These are phyloP conservation scores for Pristionchus maxplancki DNA, from an alignment of 2,888 invertebrate species.

Conservation along the genomic window DNA sequence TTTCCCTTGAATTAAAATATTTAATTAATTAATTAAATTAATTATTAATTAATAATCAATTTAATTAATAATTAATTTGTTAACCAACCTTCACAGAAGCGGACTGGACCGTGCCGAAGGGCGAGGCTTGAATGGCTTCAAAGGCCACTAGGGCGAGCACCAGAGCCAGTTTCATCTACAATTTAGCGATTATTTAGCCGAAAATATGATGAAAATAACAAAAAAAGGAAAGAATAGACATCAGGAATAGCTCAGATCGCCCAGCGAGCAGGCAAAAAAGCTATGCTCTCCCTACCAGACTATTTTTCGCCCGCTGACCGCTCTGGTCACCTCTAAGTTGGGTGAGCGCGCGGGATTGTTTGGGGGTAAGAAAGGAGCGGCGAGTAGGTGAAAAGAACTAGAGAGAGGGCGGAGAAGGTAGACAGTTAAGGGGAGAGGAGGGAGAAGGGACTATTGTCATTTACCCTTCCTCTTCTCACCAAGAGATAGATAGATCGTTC, in stretches of 20 bases:
- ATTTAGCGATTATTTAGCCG: no score
- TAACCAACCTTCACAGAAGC: conserved; percentile 43
- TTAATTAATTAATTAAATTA: background rate
- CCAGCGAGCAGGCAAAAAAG: background rate
- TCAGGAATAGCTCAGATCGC: no score
- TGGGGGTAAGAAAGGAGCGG: conserved; percentile 1
- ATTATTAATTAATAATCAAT: background rate
- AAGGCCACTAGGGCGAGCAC: background rate
- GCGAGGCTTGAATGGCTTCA: background rate
- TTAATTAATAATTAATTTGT: background rate
- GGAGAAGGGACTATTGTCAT: background rate
- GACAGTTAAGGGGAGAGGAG: background rate
- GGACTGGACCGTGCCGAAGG: conserved; percentile 52
- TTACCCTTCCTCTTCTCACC: background rate
- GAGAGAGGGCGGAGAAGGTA: background rate
- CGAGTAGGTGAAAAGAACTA: background rate
- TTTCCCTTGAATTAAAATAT: conserved; percentile 57
- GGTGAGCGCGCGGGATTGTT: background rate
- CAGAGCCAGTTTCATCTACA: conserved; percentile 31
- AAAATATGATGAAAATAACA: no score
- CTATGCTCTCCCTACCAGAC: background rate
- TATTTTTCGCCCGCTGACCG: background rate
- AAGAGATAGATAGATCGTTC: no score
- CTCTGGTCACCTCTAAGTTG: background rate
- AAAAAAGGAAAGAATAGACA: background rate